Evolutionary conservation across 2,888 invertebrate genomes (phyloP).

Genomic region (Drosophila helvetica): DNA sequence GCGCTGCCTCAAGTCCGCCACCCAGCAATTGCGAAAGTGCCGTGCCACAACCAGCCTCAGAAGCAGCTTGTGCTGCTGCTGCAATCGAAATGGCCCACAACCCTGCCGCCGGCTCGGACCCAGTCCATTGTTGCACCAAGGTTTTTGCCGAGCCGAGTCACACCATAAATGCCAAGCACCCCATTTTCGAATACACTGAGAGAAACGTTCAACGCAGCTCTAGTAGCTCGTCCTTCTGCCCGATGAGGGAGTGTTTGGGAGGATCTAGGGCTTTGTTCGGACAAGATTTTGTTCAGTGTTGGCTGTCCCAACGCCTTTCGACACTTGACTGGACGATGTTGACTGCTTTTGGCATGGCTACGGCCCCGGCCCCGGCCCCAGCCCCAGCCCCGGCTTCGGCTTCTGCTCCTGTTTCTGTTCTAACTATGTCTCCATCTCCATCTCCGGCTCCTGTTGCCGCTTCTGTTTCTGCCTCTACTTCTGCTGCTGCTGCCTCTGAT

Average conservation of each 20-base stretch:
- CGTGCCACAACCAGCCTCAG: constrained; percentile 5
- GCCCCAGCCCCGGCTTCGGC: background rate
- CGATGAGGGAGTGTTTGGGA: too few species aligned
- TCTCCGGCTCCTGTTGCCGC: background rate
- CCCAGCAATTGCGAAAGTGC: constrained; percentile 59
- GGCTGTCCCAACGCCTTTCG: constrained; percentile 8
- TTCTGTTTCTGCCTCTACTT: background rate
- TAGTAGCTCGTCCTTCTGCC: background rate
- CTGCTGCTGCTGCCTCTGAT: background rate
- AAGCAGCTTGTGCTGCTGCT: constrained; percentile 20
- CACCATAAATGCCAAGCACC: constrained; percentile 72
- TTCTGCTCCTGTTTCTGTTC: background rate
- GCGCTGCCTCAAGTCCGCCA: constrained; percentile 66
- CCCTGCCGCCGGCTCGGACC: constrained; percentile 7
- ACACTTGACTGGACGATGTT: constrained; percentile 32
- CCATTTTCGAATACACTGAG: constrained; percentile 44
- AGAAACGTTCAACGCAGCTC: background rate
- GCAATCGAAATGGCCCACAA: constrained; percentile 38
- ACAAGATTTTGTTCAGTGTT: constrained; percentile 4
- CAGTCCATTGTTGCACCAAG: constrained; percentile 56
- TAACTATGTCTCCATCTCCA: constrained; percentile 11
- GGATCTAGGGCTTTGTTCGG: too few species aligned
- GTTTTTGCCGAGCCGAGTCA: constrained; percentile 46
- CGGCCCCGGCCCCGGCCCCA: background rate
- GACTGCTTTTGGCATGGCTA: constrained; percentile 37